phyloP scores from a whole-genome alignment of 2,113 vertebrate species.

The Muntiacus muntjak region DNA sequence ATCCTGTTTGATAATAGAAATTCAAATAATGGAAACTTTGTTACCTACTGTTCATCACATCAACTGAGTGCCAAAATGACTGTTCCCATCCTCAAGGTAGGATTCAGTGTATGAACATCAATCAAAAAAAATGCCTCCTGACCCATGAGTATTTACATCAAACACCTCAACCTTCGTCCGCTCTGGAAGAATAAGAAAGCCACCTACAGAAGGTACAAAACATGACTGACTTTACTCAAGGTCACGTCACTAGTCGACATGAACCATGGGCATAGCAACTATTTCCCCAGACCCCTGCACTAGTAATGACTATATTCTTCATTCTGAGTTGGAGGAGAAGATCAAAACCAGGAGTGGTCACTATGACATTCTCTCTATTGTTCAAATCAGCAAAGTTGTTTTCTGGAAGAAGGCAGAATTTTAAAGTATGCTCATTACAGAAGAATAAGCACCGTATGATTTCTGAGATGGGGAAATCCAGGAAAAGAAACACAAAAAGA shows the following conservation, averaged over 20 bases:
- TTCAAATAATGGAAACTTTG: slow-evolving; percentile 75
- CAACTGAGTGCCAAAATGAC: not conserved
- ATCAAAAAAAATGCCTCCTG: not conserved
- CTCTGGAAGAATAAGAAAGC: not conserved
- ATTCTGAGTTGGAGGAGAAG: not conserved
- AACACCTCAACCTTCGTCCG: not conserved
- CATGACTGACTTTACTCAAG: not conserved
- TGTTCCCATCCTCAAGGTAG: not conserved
- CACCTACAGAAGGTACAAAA: not conserved
- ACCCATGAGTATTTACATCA: not conserved
- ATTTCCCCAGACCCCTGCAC: fast-evolving
- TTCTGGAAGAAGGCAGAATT: not conserved
- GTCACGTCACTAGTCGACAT: not conserved
- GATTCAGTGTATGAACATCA: not conserved
- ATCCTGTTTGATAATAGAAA: slow-evolving; percentile 72
- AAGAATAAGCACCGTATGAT: not conserved
- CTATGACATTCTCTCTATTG: not conserved
- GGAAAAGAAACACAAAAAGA: not conserved
- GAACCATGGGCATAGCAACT: not conserved
- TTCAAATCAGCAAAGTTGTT: not conserved
- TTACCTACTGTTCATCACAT: slow-evolving; percentile 61
- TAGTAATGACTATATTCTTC: not conserved
- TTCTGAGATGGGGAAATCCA: not conserved
- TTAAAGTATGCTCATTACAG: not conserved
- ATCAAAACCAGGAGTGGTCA: no score